Conservation (phyloP, 2,797 vertebrate genomes). For the Platyrinchus mystaceus region DNA sequence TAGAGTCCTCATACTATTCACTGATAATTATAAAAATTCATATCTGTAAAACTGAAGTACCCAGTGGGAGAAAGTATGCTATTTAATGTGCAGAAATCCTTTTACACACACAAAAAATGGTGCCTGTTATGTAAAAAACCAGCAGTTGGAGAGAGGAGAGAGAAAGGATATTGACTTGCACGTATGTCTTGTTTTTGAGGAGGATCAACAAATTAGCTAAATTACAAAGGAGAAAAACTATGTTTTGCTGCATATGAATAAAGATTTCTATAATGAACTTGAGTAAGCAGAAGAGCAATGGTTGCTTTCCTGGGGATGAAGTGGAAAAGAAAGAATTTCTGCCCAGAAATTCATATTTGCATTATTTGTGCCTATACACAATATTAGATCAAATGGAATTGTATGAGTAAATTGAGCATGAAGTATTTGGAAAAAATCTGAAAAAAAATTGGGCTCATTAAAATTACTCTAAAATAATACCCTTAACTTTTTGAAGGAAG, state of each 20-base stretch:
- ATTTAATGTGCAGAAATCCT: neutral
- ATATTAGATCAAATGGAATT: neutral
- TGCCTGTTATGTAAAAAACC: neutral
- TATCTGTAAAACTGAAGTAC: conserved; percentile 26
- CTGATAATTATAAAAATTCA: conserved; percentile 47
- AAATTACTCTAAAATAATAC: neutral
- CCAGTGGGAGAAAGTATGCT: conserved; percentile 13
- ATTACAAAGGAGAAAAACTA: conserved; percentile 21
- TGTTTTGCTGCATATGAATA: neutral
- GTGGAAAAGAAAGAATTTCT: neutral
- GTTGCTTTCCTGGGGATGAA: neutral
- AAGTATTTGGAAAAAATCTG: neutral
- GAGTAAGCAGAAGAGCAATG: neutral
- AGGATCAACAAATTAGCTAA: conserved; percentile 19
- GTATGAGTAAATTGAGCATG: neutral
- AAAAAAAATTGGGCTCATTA: neutral
- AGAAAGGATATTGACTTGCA: neutral
- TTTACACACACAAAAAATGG: neutral
- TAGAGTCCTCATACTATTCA: conserved; percentile 1
- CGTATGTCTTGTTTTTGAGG: neutral
- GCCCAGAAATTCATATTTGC: neutral
- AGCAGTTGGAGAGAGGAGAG: neutral
- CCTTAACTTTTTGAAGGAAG: neutral
- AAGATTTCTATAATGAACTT: conserved; percentile 6
- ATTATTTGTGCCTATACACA: neutral